A percentile compares a stretch with the other conserved stretches of the same genome.
Conservation (phyloP, 2,797 vertebrate species). For the Gephyroberyx darwinii region DNA sequence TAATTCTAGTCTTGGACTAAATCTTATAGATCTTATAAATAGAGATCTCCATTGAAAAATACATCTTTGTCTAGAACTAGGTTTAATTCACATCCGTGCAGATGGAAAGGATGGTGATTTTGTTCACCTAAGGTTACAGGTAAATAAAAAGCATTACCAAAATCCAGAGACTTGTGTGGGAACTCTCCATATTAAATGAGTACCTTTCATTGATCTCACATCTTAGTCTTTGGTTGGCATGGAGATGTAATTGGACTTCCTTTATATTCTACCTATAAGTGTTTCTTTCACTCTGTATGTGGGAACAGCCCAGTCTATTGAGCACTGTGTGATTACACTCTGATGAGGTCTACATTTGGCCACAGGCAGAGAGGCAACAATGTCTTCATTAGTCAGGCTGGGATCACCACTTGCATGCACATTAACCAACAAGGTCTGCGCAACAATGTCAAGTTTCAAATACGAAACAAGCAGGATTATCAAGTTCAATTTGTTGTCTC, state of each 20-base stretch:
- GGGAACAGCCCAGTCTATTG: conserved; percentile 67
- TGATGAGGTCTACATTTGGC: conserved; percentile 58
- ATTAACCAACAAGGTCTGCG: conserved; percentile 17
- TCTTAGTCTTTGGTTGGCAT: conserved; percentile 68
- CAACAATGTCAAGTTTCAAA: conserved; percentile 9
- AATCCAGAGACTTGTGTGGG: conserved; percentile 31
- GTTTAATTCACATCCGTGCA: conserved; percentile 13
- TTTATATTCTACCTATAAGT: conserved; percentile 70
- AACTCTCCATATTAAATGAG: conserved; percentile 56
- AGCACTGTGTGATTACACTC: conserved; percentile 61
- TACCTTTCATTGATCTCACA: conserved; percentile 46
- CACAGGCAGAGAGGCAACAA: conserved; percentile 51
- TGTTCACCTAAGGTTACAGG: conserved; percentile 13
- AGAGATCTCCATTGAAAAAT: neutral
- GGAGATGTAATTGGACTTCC: conserved; percentile 71
- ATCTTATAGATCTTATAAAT: neutral
- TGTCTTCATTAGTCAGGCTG: conserved; percentile 50
- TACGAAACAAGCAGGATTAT: neutral
- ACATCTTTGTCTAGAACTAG: conserved; percentile 5
- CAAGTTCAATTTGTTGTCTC: neutral
- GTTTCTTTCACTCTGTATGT: conserved; percentile 55
- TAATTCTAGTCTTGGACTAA: neutral
- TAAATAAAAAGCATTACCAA: conserved; percentile 35
- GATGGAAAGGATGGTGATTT: conserved; percentile 4
- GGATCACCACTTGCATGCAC: conserved; percentile 34